Evolutionary conservation across 2,113 vertebrate genomes (phyloP).

Genomic region (Chaenocephalus aceratus): DNA sequence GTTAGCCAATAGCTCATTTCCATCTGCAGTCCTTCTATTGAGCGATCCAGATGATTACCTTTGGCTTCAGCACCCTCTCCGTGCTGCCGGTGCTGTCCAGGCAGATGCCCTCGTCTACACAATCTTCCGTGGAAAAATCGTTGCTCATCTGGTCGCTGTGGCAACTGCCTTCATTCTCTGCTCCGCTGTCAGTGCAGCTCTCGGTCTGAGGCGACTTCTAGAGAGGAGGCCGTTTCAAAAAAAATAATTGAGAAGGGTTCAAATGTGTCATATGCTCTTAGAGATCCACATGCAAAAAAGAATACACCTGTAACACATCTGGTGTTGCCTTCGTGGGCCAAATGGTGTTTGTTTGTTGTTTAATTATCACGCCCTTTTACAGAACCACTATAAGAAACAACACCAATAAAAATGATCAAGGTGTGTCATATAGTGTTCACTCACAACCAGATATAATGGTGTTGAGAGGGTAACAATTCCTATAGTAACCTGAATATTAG

Average conservation of each 20-base stretch:
- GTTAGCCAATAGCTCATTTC: too few relatives aligned
- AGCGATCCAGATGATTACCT: constrained; percentile 82
- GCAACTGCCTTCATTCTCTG: constrained; percentile 99
- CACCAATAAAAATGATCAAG: too few relatives aligned
- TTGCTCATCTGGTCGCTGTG: constrained; percentile 99
- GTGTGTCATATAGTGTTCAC: too few relatives aligned
- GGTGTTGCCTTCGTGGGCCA: too few relatives aligned
- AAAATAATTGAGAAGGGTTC: neutral
- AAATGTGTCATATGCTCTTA: neutral
- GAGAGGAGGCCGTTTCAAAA: constrained; percentile 10
- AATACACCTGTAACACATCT: too few relatives aligned
- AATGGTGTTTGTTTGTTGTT: too few relatives aligned
- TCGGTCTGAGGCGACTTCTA: constrained; percentile 99
- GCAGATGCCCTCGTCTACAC: constrained; percentile 98
- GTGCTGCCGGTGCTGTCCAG: constrained; percentile 91
- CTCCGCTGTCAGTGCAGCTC: constrained; percentile 98
- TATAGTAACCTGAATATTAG: too few relatives aligned
- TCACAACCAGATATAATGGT: too few relatives aligned
- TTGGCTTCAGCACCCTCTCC: constrained; percentile 93
- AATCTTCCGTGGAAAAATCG: constrained; percentile 97
- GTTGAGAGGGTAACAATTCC: too few relatives aligned
- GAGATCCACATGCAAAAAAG: neutral
- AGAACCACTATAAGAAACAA: too few relatives aligned
- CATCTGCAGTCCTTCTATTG: neutral
- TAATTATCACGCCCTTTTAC: too few relatives aligned